Conservation (phyloP, 2,888 invertebrate species). For the Portevinia maculata region DNA sequence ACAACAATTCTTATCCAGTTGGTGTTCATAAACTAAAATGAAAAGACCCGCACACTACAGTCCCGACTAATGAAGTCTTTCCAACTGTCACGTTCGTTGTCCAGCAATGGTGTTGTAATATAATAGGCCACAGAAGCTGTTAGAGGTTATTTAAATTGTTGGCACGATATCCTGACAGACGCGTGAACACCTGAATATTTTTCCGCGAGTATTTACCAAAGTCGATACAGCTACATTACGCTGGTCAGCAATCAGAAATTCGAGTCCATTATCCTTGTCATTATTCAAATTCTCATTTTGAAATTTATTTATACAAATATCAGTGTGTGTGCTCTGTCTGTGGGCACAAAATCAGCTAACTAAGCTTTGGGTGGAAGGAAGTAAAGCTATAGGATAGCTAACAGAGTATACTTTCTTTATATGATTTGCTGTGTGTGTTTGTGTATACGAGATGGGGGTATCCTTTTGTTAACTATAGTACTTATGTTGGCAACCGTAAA, state of each 20-base stretch:
- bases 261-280: conserved; percentile 59
- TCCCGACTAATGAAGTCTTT: conserved; percentile 62
- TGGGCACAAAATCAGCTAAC: conserved; percentile 18
- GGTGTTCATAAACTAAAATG: conserved; percentile 8
- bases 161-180: conserved; percentile 28
- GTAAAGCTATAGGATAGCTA: conserved; percentile 45
- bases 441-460: not conserved
- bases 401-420: conserved; percentile 39
- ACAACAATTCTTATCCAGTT: conserved; percentile 32
- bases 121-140: conserved; percentile 12
- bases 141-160: conserved; percentile 50
- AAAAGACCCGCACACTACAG: conserved; percentile 17
- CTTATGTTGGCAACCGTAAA: conserved; percentile 42
- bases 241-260: conserved; percentile 53
- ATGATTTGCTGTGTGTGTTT: not conserved
- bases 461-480: conserved; percentile 19
- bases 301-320: conserved; percentile 47
- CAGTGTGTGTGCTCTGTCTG: conserved; percentile 32
- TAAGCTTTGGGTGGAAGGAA: not conserved
- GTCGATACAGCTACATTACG: conserved; percentile 16
- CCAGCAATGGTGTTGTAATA: not conserved
- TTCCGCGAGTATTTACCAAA: conserved; percentile 17
- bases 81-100: conserved; percentile 52
- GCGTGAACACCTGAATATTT: conserved; percentile 11
- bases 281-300: conserved; percentile 66